These are phyloP conservation scores for Parasteatoda tepidariorum DNA, from an alignment of 1,140 invertebrate genomes.

Conservation along the genomic window DNA sequence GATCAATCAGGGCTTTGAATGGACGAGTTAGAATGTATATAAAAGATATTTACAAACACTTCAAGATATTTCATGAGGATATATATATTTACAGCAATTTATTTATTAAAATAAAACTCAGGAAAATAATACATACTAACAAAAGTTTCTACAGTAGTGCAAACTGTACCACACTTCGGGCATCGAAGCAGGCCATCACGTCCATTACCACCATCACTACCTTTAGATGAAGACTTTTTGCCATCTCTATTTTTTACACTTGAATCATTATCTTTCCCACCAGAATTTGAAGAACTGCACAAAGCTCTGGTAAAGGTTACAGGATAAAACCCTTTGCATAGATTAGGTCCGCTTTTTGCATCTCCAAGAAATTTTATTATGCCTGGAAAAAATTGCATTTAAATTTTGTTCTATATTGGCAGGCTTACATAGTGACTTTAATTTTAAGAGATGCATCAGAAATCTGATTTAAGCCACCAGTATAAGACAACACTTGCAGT, in stretches of 20 bases:
- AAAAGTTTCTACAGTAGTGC: slow-evolving; percentile 96
- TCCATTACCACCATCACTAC: slow-evolving; percentile 57
- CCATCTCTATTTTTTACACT: not conserved
- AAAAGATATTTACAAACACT: too few species aligned
- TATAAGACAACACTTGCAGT: too few species aligned
- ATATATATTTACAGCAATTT: too few species aligned
- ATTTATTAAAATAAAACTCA: too few species aligned
- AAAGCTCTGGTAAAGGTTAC: not conserved
- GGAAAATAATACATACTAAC: slow-evolving; percentile 92
- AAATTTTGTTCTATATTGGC: too few species aligned
- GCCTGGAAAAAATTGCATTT: slow-evolving; percentile 7
- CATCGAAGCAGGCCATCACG: slow-evolving; percentile 79
- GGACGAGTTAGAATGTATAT: too few species aligned
- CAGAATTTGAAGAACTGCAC: not conserved
- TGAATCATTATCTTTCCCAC: not conserved
- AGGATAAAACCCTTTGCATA: not conserved
- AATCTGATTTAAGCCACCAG: too few species aligned
- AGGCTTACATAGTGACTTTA: too few species aligned
- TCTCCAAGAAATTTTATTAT: slow-evolving; percentile 22
- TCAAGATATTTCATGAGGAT: too few species aligned
- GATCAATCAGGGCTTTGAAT: too few species aligned
- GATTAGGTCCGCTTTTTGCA: not conserved
- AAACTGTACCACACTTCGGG: slow-evolving; percentile 95
- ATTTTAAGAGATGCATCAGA: too few species aligned
- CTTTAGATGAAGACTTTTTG: slow-evolving; percentile 17